Conservation (phyloP, 2,113 vertebrate species). For the Grammomys surdaster region DNA sequence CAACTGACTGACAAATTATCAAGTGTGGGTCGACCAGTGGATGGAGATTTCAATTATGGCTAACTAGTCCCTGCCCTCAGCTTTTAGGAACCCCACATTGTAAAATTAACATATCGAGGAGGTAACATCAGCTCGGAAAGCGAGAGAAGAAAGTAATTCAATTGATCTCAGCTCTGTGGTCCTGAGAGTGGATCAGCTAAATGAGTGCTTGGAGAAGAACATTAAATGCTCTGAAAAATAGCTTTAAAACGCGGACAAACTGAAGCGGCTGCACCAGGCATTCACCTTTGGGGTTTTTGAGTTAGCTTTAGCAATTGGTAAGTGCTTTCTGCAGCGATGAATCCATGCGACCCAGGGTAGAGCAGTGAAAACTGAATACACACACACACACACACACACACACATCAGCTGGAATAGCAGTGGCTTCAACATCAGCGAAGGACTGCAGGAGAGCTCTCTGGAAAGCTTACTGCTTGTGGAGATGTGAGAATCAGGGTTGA, state of each 20-base stretch:
- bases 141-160: not conserved
- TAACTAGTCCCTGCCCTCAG: not conserved
- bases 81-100: not conserved
- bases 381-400: too few relatives aligned
- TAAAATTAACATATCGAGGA: not conserved
- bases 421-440: not conserved
- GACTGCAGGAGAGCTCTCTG: not conserved
- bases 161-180: not conserved
- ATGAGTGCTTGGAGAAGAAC: not conserved
- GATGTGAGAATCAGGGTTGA: not conserved
- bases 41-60: not conserved
- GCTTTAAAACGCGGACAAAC: too few relatives aligned
- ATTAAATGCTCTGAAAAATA: not conserved
- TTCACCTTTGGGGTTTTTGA: not conserved
- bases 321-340: not conserved
- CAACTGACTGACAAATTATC: not conserved
- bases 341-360: not conserved
- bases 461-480: not conserved
- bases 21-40: not conserved
- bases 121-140: not conserved
- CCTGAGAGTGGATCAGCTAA: not conserved
- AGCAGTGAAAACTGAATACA: not conserved
- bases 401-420: not conserved
- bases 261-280: not conserved
- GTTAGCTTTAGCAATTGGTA: not conserved